Evolutionary conservation across 1,140 invertebrate species (phyloP), one percentile per base, ranked within the genome.

Genomic region (Conopomorpha cramerella): DNA sequence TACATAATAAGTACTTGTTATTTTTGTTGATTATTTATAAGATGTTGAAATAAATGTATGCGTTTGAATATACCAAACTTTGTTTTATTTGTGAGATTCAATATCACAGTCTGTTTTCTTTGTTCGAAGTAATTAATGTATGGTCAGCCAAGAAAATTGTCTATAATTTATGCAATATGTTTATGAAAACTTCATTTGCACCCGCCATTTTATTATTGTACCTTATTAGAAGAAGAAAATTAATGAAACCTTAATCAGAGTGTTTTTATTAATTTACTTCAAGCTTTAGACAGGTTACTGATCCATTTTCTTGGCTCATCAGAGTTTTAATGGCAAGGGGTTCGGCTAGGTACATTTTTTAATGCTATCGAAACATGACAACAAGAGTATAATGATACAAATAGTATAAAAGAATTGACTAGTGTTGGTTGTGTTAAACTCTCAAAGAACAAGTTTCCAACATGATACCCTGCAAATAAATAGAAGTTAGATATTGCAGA

Each of bases 401-500:
- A 44, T 12, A 72, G 44, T 41, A 64, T 39, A 14, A 58, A 19
- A 39, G 39, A 57, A 46, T 63, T 68, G 12, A 46, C 42, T 12
- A 57, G 41, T 30, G 70, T 49, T 16, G 63, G 55, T 35, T 61
- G 47, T 39, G 56, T 46, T 36, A 65, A 54, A 46, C 59, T 55
- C 47, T 65, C 62, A 53, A 77, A 58, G 51, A 57, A 68, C 46
- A 74, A 77, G 58, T 87, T 77, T 8, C 90, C 91, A 41, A 92
- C 78, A 32, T 86, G 81, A 41, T 71, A 74, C 1, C 88, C 89
- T 43, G 83, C 87, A 71, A 94, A 90, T 54, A 95, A 93, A 66
- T 90, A 93, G 55, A 92, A 91, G 73, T 91, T 93, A 2, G 91
- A 92, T 46, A 92, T 80, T 3, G 86, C 86, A 8, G 91, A 92